Evolutionary conservation across 1,140 invertebrate species (phyloP), one percentile per base, ranked within the genome.

Genomic region (Listronotus oregonensis): DNA sequence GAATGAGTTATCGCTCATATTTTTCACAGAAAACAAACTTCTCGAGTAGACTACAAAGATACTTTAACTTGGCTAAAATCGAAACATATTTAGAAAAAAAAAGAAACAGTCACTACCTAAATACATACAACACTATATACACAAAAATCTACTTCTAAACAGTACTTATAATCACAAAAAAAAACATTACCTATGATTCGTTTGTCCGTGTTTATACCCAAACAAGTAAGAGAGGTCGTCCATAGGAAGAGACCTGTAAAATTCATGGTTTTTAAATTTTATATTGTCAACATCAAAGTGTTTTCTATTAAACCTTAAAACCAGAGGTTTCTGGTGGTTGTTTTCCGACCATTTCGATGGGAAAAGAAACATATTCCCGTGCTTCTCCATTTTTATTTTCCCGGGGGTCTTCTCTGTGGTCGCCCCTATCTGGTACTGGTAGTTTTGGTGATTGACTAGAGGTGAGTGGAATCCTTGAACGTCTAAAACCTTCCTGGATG

Each of bases 301-400:
- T 52, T 73, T 70, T 51, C 67, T 66, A 31, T 65, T 68, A 66
- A 73, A 72, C 66, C 72, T 68, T 52, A 73, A 46, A 4, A 73
- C 68, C 15, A 72, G 34, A 9, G 72, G 72, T 57, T 62, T 70
- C 18, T 64, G 68, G 9, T 43, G 40, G 5, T 34, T 65, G 18
- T 67, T 37, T 9, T 57, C 34, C 32, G 54, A 65, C 68, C 69
- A 71, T 21, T 52, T 67, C 3, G 58, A 50, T 10, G 69, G 69
- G 3, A 70, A 21, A 11, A 56, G 18, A 43, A 63, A 67, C 44
- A 66, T 54, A 10, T 55, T 50, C 18, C 60, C 69, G 32, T 67
- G 37, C 52, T 44, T 67, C 6, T 64, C 64, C 10, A 55, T 56
- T 21, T 62, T 63, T 42, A 66, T 57, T 49, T 71, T 65, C 39